A percentile compares a stretch with the other conserved stretches of the same genome.
Conservation (phyloP, 53 echinoderm and acorn worm genomes). For the Antedon mediterranea region DNA sequence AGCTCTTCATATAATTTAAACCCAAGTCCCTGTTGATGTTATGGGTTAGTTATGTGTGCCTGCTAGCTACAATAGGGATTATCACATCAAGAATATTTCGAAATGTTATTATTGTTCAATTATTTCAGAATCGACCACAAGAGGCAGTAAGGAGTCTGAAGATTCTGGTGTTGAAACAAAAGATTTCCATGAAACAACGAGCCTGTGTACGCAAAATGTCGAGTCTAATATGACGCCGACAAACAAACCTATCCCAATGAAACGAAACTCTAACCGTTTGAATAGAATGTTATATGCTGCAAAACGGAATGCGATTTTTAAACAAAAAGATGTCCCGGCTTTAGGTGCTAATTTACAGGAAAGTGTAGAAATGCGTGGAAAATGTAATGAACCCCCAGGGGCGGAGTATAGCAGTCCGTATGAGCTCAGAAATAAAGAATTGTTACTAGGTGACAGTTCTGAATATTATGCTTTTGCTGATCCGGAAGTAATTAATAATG, state of each 20-base stretch:
- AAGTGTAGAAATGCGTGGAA: not conserved
- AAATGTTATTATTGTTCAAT: too few species aligned
- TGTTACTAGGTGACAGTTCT: not conserved
- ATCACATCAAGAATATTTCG: too few species aligned
- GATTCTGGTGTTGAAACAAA: not conserved
- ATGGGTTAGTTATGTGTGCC: too few species aligned
- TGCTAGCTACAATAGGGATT: too few species aligned
- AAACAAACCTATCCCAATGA: not conserved
- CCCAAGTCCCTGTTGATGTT: too few species aligned
- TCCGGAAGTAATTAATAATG: not conserved
- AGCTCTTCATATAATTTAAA: too few species aligned
- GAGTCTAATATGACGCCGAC: not conserved
- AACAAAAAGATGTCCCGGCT: not conserved
- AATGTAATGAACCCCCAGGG: not conserved
- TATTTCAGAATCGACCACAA: not conserved
- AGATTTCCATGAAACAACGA: not conserved
- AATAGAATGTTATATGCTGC: not conserved
- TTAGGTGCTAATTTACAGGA: not conserved
- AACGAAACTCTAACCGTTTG: not conserved
- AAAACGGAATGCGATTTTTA: not conserved
- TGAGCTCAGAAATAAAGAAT: not conserved
- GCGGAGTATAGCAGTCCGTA: not conserved
- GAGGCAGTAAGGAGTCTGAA: not conserved
- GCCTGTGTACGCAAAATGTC: not conserved
- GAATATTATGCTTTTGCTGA: not conserved